phyloP scores from a whole-genome alignment of 2,888 invertebrate species.

The Hydropsyche betteni region DNA sequence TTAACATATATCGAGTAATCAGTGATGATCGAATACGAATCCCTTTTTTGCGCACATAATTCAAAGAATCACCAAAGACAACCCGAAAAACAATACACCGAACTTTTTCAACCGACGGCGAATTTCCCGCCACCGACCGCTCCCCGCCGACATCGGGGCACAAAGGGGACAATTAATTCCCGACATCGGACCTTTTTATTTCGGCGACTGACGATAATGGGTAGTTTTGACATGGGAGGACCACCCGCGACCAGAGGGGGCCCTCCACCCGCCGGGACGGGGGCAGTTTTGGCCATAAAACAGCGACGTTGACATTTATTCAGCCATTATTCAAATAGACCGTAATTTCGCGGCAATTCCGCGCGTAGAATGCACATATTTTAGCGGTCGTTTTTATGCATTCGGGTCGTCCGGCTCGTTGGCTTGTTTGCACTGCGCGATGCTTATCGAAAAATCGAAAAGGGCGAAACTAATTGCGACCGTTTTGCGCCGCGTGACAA shows the following conservation, averaged over 20 bases:
- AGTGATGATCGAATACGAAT: too few species aligned
- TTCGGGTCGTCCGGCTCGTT: constrained; percentile 9
- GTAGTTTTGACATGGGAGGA: constrained; percentile 44
- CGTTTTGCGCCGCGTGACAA: not conserved
- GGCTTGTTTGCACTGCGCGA: too few species aligned
- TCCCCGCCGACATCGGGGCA: constrained; percentile 9
- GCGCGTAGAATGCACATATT: constrained; percentile 14
- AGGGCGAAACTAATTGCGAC: not conserved
- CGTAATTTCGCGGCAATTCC: constrained; percentile 31
- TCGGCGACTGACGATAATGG: constrained; percentile 36
- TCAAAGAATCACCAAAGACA: too few species aligned
- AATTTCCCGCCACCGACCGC: not conserved
- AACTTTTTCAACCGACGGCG: not conserved
- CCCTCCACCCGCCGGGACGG: constrained; percentile 30
- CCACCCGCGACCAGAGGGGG: constrained; percentile 39
- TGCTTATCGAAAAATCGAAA: too few species aligned
- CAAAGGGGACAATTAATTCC: constrained; percentile 45
- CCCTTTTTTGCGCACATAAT: too few species aligned
- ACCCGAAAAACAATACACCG: not conserved
- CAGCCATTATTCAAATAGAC: constrained; percentile 47
- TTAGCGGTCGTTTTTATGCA: constrained; percentile 27
- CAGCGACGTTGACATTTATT: constrained; percentile 48
- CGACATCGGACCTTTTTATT: constrained; percentile 41
- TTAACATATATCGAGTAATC: too few species aligned
- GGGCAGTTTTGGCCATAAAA: constrained; percentile 42